A percentile compares a stretch with the other conserved stretches of the same genome.
Conservation (phyloP, 2,797 vertebrate species). For the Syncerus caffer region DNA sequence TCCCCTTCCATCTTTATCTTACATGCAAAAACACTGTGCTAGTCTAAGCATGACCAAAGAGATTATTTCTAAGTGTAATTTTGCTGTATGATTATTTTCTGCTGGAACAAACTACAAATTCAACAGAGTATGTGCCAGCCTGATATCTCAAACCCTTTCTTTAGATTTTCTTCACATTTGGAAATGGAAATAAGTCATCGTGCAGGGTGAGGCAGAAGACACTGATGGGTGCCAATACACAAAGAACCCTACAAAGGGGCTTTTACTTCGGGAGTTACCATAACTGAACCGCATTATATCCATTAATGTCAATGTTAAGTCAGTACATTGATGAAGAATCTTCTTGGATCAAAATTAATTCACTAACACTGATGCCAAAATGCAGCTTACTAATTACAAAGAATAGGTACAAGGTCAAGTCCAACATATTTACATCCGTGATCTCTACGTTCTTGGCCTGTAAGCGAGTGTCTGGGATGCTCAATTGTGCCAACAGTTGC, state of each 20-base stretch:
- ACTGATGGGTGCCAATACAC: neutral
- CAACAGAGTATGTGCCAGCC: neutral
- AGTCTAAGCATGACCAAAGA: neutral
- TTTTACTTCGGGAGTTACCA: neutral
- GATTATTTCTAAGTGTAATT: neutral
- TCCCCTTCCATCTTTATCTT: neutral
- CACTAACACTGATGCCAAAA: neutral
- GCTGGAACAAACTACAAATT: neutral
- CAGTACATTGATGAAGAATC: neutral
- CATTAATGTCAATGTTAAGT: neutral
- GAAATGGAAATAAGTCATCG: neutral
- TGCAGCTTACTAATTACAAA: neutral
- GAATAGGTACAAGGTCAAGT: neutral
- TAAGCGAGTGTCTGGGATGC: neutral
- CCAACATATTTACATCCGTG: neutral
- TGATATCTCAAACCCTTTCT: neutral
- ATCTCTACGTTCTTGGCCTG: neutral
- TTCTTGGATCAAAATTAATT: neutral
- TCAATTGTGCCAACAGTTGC: neutral
- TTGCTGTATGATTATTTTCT: neutral
- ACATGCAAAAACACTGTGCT: neutral
- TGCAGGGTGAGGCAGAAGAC: neutral
- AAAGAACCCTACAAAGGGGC: neutral
- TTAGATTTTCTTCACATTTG: neutral
- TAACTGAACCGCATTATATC: fast-evolving